A percentile compares a stretch with the other conserved stretches of the same genome.
phyloP scores from a whole-genome alignment of 2,113 vertebrate species.

The Lepus americanus region DNA sequence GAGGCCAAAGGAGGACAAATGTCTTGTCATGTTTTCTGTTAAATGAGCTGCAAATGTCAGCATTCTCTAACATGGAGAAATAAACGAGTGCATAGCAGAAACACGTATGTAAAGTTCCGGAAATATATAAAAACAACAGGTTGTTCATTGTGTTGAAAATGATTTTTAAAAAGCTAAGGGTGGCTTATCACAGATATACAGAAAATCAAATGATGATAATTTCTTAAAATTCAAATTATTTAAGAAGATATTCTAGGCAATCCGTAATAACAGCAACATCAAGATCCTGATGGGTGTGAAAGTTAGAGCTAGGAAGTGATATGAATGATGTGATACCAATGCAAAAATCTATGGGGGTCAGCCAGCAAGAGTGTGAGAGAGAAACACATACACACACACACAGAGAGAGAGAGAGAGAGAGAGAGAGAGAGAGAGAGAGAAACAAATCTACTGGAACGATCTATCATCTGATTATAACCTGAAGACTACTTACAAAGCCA shows the following conservation, averaged over 20 bases:
- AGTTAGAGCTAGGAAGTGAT: background rate
- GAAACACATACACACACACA: background rate
- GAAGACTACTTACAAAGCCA: background rate
- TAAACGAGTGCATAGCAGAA: background rate
- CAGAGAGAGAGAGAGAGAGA: too few relatives aligned
- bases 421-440: background rate
- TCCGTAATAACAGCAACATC: background rate
- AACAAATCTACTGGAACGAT: background rate
- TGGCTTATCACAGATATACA: background rate
- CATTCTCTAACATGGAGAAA: background rate
- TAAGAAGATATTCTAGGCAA: background rate
- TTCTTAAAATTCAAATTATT: conserved; percentile 5
- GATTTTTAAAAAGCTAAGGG: background rate
- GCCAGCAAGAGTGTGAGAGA: too few relatives aligned
- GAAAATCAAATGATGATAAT: background rate
- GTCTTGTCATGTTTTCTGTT: background rate
- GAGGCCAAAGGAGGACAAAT: background rate
- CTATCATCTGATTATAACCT: background rate
- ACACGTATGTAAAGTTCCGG: background rate
- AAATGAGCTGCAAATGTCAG: background rate
- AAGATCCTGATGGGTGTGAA: background rate
- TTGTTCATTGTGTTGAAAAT: background rate
- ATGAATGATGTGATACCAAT: background rate
- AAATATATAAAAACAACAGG: background rate
- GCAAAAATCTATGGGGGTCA: background rate